Base-by-base conservation (phyloP, 2,888 invertebrate genomes). In the Parascotia fuliginaria region DNA sequence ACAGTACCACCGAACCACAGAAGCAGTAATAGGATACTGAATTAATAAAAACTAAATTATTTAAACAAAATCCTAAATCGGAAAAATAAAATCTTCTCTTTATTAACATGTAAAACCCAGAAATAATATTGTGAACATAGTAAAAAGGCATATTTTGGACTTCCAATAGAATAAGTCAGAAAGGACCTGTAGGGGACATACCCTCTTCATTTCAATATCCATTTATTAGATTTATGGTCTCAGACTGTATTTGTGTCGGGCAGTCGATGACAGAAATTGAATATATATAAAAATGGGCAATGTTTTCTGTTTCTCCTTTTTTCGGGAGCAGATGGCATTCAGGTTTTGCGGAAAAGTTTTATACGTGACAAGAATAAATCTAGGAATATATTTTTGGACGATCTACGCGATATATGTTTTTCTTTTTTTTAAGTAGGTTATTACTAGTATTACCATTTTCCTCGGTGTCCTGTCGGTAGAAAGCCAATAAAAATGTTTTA, bases 201-300 rank as follows among this genome's bases (percentile, higher is more conserved):
- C 79, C 79, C 77, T 78, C 79, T 82, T 80, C 81, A 85, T 85
- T 83, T 81, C 76, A 79, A 79, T 78, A 80, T 73, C 81, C 79
- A 79, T 82, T 82, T 77, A 72, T 64, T 60, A 79, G 79, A 85
- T 84, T 83, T 86, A 85, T 83, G 52, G 66, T 48, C 51, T 56
- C 61, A 51, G 62, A 70, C 74, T 73, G 72, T 74, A 70, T 69
- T 68, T 58, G 68, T 66, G 60, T 56, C 46, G 65, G 66, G 57
- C 71, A 74, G 65, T 64, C 73, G 72, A 73, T 76, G 81, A 79
- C 77, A 75, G 72, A 64, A 78, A 75, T 75, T 77, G 79, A 81
- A 81, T 81, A 75, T 75, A 51, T 57, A 63, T 56, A 61, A 64
- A 68, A 65, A 55, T 51, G 27, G 13, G 14, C 6, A 51, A 43